phyloP scores from a whole-genome alignment of 2,113 vertebrate species.

The Lophochroa leadbeateri region DNA sequence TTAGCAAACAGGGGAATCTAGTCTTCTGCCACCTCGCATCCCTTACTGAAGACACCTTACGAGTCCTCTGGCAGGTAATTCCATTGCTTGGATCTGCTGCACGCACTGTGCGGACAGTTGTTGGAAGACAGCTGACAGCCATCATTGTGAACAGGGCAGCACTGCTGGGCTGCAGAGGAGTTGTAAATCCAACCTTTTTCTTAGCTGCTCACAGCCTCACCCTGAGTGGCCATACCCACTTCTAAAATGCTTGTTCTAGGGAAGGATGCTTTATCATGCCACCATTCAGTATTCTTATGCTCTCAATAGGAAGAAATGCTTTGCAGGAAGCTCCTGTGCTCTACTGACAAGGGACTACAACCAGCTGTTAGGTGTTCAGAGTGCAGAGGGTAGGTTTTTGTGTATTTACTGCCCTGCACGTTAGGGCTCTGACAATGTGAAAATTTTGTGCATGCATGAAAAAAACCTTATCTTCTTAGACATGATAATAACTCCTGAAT shows the following conservation, averaged over 20 bases:
- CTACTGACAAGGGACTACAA: neutral
- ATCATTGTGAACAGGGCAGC: neutral
- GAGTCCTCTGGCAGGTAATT: neutral
- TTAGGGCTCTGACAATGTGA: neutral
- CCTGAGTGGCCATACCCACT: neutral
- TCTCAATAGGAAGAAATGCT: neutral
- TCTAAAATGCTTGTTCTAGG: neutral
- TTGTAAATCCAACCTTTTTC: neutral
- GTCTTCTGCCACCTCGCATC: accelerated
- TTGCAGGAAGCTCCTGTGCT: neutral
- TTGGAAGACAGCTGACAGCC: neutral
- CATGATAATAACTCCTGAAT: neutral
- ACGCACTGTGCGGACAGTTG: accelerated
- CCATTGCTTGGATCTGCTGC: neutral
- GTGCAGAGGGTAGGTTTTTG: neutral
- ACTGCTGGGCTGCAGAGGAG: accelerated
- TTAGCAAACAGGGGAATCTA: neutral
- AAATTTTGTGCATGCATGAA: neutral
- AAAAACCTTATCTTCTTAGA: neutral
- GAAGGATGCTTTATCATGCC: neutral
- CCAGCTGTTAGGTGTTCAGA: neutral
- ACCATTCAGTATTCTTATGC: neutral
- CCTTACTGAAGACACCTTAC: accelerated
- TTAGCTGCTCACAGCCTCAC: neutral
- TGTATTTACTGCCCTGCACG: neutral